A percentile compares a stretch with the other conserved stretches of the same genome.
Evolutionary conservation across 2,113 vertebrate species (phyloP).

Genomic region (Talpa occidentalis): DNA sequence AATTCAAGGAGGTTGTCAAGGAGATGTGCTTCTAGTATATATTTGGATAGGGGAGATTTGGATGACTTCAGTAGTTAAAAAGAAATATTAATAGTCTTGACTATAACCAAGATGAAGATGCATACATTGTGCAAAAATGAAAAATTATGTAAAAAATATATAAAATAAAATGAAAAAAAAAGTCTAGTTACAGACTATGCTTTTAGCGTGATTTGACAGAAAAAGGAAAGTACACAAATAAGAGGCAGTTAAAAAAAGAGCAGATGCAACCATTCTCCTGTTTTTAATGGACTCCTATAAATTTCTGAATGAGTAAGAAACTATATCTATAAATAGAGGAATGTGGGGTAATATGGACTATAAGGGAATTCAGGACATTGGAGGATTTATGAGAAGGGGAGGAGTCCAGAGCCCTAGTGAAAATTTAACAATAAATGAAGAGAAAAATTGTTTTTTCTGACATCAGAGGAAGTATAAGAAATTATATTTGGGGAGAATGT

Average conservation of each 20-base stretch:
- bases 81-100: slow-evolving; percentile 8
- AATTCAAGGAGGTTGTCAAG: neutral
- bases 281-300: neutral
- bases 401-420: neutral
- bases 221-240: neutral
- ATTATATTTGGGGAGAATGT: neutral
- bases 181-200: neutral
- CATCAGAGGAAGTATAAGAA: neutral
- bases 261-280: neutral
- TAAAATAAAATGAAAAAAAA: too few species aligned
- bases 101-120: too few species aligned
- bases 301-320: neutral
- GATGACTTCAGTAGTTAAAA: neutral
- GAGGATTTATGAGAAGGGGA: neutral
- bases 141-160: too few species aligned
- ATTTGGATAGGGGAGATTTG: neutral
- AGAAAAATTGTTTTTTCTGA: neutral
- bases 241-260: neutral
- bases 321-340: neutral
- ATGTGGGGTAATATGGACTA: neutral
- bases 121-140: too few species aligned
- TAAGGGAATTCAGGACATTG: neutral
- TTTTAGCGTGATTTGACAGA: neutral
- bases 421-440: neutral
- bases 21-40: neutral